Base-by-base conservation (phyloP, 2,888 invertebrate genomes). In the Papilio elwesi region DNA sequence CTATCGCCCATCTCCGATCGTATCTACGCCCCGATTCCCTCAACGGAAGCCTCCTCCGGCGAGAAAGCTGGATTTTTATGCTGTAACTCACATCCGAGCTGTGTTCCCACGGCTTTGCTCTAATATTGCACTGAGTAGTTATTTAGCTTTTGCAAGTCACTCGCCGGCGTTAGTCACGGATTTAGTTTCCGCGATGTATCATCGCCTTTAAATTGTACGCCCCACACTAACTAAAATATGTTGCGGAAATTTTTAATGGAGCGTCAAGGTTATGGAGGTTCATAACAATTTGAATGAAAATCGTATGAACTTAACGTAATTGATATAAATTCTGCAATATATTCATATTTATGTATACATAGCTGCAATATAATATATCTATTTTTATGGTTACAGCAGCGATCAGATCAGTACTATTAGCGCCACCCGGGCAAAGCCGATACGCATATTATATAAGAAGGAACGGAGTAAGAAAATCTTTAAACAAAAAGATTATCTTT, bases 1-100 rank as follows among this genome's bases (percentile, higher is more conserved):
- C 77, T 89, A 90, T 90, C 91, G 79, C 78, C 78, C 86, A 91
- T 90, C 91, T 84, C 68, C 79, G 92, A 92, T 92, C 73, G 64
- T 89, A 92, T 92, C 92, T 77, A 75, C 62, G 57, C 62, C 77
- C 76, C 80, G 80, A 81, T 82, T 82, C 87, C 81, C 82, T 82
- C 89, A 85, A 90, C 91, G 89, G 91, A 90, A 92, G 92, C 92
- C 79, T 81, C 82, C 77, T 78, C 76, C 83, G 81, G 86, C 89
- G 87, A 89, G 91, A 92, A 90, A 91, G 91, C 87, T 84, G 81
- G 78, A 90, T 92, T 91, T 92, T 91, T 91, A 87, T 84, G 79
- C 81, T 83, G 80, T 85, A 87, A 85, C 84, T 88, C 87, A 86
- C 85, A 79, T 77, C 76, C 69, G 64, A 72, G 68, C 55, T 70